Base-by-base conservation (phyloP, 2,113 vertebrate species). In the Tyto alba region DNA sequence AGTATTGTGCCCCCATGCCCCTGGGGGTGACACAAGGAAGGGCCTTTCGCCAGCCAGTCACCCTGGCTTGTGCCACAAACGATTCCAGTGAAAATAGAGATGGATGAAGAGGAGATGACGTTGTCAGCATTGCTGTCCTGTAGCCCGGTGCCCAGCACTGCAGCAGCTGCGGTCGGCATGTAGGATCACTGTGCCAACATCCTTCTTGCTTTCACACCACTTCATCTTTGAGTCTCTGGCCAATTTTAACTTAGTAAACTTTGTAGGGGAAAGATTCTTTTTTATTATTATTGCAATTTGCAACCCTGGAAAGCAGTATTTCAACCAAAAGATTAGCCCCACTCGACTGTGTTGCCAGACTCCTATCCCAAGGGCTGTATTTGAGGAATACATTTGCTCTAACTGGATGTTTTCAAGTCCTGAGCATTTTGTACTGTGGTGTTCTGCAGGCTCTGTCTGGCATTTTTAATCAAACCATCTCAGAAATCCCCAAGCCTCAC, bases 1-100 rank as follows among this genome's bases (percentile, higher is more conserved):
- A 20, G 40, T 3, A 6, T 15, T 30, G 27, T 50, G 30, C 27
- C 32, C 22, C 50, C 5, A 0, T 2, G 21, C 36, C 45, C 19
- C 56, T 13, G 0, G 0, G 0, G 62, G 38, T 21, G n/a, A 29
- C 13, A 13, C 9, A 3, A 1, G n/a, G 71, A 59, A 83, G 47
- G 40, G 66, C 13, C n/a, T 64, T 69, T 16, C 19, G 26, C 22
- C 22, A 11, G 26, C 8, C 34, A 18, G 50, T 40, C 40, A 7
- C 1, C 0, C 27, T 59, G 75, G 26, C 21, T 85, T 21, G n/a
- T 66, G 57, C 36, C 75, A 52, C n/a, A 48, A 9, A n/a, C 7
- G 12, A 32, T 15, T 14, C 20, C 53, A 32, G 29, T 8, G 71
- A 23, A 66, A 48, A 43, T 0, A 18, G 47, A 57, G 30, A 15